Base-by-base conservation (phyloP, 2,113 vertebrate species). In the Columbina picui region DNA sequence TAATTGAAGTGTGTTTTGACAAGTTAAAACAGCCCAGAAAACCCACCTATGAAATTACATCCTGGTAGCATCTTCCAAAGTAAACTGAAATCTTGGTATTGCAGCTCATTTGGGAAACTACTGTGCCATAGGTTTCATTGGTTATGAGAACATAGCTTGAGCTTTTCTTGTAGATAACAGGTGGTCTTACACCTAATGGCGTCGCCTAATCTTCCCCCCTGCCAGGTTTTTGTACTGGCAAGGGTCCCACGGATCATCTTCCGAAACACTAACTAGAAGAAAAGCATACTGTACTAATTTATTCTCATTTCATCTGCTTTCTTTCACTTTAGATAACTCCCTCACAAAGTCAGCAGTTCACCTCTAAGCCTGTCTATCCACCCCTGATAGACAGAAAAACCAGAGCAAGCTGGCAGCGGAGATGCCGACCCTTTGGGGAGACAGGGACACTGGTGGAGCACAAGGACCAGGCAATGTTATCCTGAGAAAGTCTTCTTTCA, bases 11-110 rank as follows among this genome's bases (percentile, higher is more conserved):
- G n/a, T 84, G 74, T 84, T 93, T 96, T 92, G 90, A 96, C 92
- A 90, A 94, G 96, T 84, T 89, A 4, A 6, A 94, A 96, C 95
- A 93, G 90, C 76, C 67, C 56, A 90, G 76, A 94, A 96, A 96
- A 97, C 69, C 61, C 79, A 96, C 83, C 95, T 94, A 82, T 32
- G 16, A 89, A 96, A 96, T 96, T 87, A 94, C 74, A 96, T 93
- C 69, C 86, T 84, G 76, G 92, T 86, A 94, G 41, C 77, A 92
- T 84, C 76, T 96, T 95, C 94, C 96, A 96, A 97, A 92, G 49
- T 93, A 96, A 96, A 97, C 88, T 27, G 39, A 89, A 94, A 84
- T 78, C 60, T 78, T 79, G 76, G 76, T 93, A 93, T 86, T 55
- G 57, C 50, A 85, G 55, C 50, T 94, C 52, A 56, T 61, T 88